Evolutionary conservation across 1,140 invertebrate genomes (phyloP), one percentile per base, ranked within the genome.

Genomic region (Rhyacophila brunnea): DNA sequence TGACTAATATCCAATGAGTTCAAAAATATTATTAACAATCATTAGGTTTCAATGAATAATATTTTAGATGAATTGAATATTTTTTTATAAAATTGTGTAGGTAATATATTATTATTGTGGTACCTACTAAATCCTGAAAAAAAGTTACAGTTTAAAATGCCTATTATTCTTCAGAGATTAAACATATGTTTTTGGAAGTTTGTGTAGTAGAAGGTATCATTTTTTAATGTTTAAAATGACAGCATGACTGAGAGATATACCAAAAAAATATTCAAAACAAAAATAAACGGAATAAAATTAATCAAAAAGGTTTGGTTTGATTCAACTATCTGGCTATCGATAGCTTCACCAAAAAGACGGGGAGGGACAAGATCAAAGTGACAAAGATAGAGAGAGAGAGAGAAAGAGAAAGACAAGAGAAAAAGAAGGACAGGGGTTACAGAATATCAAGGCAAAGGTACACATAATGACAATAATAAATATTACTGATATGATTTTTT

Each of bases 381-480:
- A n/a, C n/a, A n/a, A n/a, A n/a, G n/a, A n/a, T n/a, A n/a, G n/a
- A 28, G 23, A 28, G 28, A 13, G 42, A 45, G 10, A 43, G 42
- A 58, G 46, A 58, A 17, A 64, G 62, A 62, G 40, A 46, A 42
- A 64, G 44, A 44, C 17, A 38, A 58, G 57, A 58, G 50, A 62
- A 42, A 62, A 20, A 52, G 58, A 54, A 48, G 62, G 62, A 62
- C 34, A 20, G 19, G 62, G 52, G 55, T 38, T 51, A 56, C 61
- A 58, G 45, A 57, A 56, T 38, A 40, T 59, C 56, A 64, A 64
- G 61, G 61, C 61, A 64, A 4, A 52, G 57, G 52, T 54, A 56
- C 57, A 64, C 57, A 64, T 52, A 64, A 43, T 58, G 55, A 63
- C 62, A 64, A 53, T 40, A 48, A 62, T 49, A 36, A 34, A 28